These are phyloP conservation scores for Circaetus cinerascens DNA, from an alignment of 2,113 vertebrate genomes.

Conservation along the genomic window DNA sequence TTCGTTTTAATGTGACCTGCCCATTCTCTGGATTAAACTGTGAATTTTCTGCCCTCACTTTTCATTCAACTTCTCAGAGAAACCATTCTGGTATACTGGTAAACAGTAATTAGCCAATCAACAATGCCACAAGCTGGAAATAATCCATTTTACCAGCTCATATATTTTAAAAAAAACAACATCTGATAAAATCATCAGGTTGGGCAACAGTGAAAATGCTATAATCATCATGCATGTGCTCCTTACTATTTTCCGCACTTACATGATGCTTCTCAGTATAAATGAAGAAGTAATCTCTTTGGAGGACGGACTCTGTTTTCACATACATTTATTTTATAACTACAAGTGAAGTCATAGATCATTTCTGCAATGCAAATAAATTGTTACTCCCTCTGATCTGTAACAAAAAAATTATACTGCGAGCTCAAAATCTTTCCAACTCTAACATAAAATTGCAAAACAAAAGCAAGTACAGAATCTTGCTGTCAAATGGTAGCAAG, in stretches of 20 bases:
- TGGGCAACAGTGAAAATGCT: neutral
- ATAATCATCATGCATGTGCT: neutral
- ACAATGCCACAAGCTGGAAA: neutral
- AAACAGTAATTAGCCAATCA: constrained; percentile 26
- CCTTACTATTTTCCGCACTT: neutral
- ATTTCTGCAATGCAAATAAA: neutral
- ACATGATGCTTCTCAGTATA: neutral
- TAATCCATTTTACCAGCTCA: neutral
- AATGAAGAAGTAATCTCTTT: neutral
- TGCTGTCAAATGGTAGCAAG: neutral
- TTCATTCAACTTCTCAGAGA: neutral
- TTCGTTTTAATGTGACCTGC: neutral
- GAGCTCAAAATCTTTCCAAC: neutral
- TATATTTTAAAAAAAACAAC: neutral
- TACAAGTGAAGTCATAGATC: neutral
- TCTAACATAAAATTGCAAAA: neutral
- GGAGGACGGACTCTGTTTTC: neutral
- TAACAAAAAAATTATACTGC: neutral
- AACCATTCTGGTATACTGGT: neutral
- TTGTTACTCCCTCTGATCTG: neutral
- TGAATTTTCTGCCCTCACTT: neutral
- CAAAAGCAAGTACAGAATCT: neutral
- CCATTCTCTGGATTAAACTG: neutral
- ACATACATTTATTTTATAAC: neutral
- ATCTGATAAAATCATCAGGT: neutral